A percentile compares a stretch with the other conserved stretches of the same genome.
These are phyloP conservation scores for Aurelia sp. DNA, from an alignment of 30 jellyfish, hydroid and myxozoan genomes.

Conservation along the genomic window DNA sequence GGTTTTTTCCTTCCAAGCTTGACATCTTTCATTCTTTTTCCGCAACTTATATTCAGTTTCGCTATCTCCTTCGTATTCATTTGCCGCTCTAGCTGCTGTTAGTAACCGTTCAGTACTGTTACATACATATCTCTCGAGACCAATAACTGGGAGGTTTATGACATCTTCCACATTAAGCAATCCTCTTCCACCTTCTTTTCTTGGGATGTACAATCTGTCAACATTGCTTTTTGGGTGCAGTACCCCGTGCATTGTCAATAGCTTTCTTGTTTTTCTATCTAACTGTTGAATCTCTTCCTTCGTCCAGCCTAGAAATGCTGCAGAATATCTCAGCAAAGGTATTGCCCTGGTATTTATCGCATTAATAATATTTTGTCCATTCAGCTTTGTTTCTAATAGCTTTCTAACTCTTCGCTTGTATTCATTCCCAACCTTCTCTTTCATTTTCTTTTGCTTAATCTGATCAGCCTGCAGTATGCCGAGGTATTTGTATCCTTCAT, in stretches of 20 bases:
- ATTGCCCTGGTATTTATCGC: no score
- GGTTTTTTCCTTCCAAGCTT: conserved; percentile 61
- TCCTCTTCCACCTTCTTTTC: conserved; percentile 54
- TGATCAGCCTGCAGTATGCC: no score
- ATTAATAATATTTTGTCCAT: no score
- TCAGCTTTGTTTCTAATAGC: no score
- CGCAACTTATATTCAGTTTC: conserved; percentile 19
- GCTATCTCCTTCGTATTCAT: conserved; percentile 34
- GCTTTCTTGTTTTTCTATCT: conserved; percentile 25
- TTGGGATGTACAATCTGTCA: neutral
- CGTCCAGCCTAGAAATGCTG: no score
- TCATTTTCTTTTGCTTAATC: no score
- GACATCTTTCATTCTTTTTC: neutral
- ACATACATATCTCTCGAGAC: conserved; percentile 27
- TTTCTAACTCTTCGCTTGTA: no score
- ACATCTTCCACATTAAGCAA: conserved; percentile 35
- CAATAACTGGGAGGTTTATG: conserved; percentile 21
- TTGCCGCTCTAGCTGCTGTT: neutral
- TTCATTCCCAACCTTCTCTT: no score
- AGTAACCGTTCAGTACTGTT: conserved; percentile 48
- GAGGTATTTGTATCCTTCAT: no score
- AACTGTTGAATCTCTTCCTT: neutral
- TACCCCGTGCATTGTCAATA: conserved; percentile 30
- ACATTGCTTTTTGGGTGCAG: neutral
- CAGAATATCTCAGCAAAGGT: no score